A percentile compares a stretch with the other conserved stretches of the same genome.
Conservation (phyloP, 2,113 vertebrate species). For the Sisor rabdophorus region DNA sequence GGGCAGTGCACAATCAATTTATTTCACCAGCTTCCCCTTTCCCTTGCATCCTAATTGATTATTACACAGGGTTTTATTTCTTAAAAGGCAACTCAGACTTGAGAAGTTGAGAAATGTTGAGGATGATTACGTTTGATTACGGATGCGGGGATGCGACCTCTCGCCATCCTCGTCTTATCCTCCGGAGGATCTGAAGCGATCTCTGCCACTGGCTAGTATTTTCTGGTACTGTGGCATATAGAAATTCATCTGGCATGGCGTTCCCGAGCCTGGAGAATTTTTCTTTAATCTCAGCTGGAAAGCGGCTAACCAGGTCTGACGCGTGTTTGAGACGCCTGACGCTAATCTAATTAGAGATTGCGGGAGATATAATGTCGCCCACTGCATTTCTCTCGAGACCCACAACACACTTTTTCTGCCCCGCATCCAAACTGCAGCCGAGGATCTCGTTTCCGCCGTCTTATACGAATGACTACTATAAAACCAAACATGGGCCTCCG, state of each 20-base stretch:
- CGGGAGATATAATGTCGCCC: slow-evolving; percentile 64
- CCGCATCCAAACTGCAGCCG: slow-evolving; percentile 67
- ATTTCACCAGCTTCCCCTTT: neutral
- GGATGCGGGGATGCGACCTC: neutral
- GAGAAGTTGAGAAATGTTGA: slow-evolving; percentile 1
- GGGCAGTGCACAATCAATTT: neutral
- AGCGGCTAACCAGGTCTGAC: slow-evolving; percentile 72
- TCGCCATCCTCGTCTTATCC: neutral
- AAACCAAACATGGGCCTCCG: slow-evolving; percentile 43
- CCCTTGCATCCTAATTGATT: neutral
- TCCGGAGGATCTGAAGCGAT: neutral
- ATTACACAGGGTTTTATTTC: neutral
- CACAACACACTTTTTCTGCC: slow-evolving; percentile 55
- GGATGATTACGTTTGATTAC: slow-evolving; percentile 1
- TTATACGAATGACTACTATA: slow-evolving; percentile 52
- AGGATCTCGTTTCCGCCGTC: slow-evolving; percentile 68
- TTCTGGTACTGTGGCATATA: slow-evolving; percentile 30
- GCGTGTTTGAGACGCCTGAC: slow-evolving; percentile 70
- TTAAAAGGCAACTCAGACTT: slow-evolving; percentile 5
- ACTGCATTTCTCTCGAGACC: slow-evolving; percentile 63
- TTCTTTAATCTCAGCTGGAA: slow-evolving; percentile 68
- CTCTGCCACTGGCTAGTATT: neutral
- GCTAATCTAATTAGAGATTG: slow-evolving; percentile 77
- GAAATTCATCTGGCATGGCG: slow-evolving; percentile 53
- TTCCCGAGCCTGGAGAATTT: slow-evolving; percentile 59